Percentiles rank a stretch among this genome's conserved stretches.
phyloP scores from a whole-genome alignment of 2,113 vertebrate species.

The Spheniscus mendiculus region DNA sequence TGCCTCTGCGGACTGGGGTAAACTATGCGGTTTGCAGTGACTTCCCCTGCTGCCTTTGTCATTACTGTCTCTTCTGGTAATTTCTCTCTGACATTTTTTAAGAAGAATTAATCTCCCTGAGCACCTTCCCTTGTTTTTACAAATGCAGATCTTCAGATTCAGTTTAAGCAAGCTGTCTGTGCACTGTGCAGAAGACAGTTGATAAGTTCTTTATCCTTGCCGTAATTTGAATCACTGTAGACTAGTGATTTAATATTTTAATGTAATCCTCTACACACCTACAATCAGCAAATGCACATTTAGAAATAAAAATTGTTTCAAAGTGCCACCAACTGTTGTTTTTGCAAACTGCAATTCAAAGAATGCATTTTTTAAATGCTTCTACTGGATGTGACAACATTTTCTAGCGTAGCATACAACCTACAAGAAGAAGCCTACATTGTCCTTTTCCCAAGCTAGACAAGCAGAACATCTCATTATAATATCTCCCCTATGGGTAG shows the following conservation, averaged over 20 bases:
- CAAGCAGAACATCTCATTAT: not conserved
- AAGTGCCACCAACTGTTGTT: slow-evolving; percentile 81
- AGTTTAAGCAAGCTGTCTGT: not conserved
- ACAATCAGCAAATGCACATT: slow-evolving; percentile 6
- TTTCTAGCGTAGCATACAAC: not conserved
- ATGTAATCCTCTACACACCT: slow-evolving; percentile 32
- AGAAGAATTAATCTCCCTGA: not conserved
- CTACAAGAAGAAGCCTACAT: not conserved
- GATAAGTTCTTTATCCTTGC: not conserved
- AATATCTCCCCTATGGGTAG: not conserved
- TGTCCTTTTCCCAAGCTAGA: not conserved
- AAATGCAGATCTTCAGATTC: not conserved
- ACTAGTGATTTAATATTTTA: slow-evolving; percentile 26
- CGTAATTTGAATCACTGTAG: not conserved
- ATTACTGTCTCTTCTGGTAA: not conserved
- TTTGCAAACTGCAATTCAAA: slow-evolving; percentile 75
- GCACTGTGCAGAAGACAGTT: not conserved
- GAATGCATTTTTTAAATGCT: not conserved
- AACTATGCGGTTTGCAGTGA: not conserved
- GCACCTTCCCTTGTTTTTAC: not conserved
- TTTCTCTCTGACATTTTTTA: not conserved
- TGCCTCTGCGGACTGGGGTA: not conserved
- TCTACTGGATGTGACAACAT: not conserved
- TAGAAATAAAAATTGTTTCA: slow-evolving; percentile 73
- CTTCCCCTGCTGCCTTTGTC: not conserved